phyloP scores from a whole-genome alignment of 2,888 invertebrate species.

The Scrobipalpa costella region DNA sequence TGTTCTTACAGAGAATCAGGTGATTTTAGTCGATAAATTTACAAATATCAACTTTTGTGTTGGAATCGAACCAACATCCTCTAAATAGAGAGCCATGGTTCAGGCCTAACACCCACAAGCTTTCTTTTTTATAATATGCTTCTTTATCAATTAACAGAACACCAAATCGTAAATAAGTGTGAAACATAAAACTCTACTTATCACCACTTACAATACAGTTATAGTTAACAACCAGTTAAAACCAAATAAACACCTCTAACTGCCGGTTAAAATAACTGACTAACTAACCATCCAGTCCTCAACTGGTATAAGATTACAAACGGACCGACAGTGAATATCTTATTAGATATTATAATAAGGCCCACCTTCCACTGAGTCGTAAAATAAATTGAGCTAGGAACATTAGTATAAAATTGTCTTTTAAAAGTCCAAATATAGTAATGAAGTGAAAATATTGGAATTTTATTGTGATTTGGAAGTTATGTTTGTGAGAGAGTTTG shows the following conservation, averaged over 20 bases:
- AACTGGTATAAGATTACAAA: conserved; percentile 38
- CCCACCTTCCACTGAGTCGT: conserved; percentile 11
- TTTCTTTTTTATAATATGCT: too few species aligned
- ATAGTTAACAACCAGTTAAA: conserved; percentile 17
- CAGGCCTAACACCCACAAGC: neutral
- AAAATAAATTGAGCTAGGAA: conserved; percentile 13
- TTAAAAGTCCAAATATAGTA: conserved; percentile 4
- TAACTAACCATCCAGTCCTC: conserved; percentile 35
- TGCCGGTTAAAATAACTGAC: conserved; percentile 31
- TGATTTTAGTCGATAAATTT: too few species aligned
- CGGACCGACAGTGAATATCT: conserved; percentile 36
- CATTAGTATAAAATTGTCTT: conserved; percentile 7
- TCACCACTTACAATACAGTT: conserved; percentile 1
- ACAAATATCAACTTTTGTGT: too few species aligned
- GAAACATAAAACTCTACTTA: neutral
- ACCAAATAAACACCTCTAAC: conserved; percentile 22
- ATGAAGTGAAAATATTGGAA: conserved; percentile 5
- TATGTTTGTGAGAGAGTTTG: neutral
- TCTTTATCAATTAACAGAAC: too few species aligned
- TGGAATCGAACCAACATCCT: too few species aligned
- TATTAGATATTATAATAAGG: conserved; percentile 20
- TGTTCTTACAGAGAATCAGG: too few species aligned
- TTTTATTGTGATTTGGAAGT: conserved; percentile 11
- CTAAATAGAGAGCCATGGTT: too few species aligned
- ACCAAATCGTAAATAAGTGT: neutral